Percentiles rank a stretch among this genome's conserved stretches.
These are phyloP conservation scores for Varanus salvator DNA, from an alignment of 2,113 vertebrate species.

Conservation along the genomic window DNA sequence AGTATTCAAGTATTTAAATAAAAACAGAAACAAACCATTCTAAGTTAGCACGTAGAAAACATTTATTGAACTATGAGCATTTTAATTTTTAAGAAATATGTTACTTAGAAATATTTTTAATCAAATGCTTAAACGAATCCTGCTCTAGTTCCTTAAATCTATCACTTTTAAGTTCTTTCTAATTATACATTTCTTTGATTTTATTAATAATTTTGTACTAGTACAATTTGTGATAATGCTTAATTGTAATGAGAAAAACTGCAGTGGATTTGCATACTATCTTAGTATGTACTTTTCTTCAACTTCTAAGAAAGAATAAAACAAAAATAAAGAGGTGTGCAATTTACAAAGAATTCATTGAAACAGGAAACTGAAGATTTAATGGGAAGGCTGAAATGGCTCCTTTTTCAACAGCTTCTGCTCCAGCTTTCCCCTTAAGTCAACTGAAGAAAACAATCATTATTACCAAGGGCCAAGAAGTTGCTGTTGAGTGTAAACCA, in stretches of 20 bases:
- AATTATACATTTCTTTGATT: not conserved
- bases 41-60: not conserved
- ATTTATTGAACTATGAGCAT: not conserved
- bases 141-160: not conserved
- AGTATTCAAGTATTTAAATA: no score
- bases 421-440: slow-evolving; percentile 85
- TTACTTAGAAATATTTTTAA: not conserved
- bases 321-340: not conserved
- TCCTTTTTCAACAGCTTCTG: slow-evolving; percentile 83
- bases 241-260: not conserved
- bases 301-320: slow-evolving; percentile 16
- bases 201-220: not conserved
- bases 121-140: not conserved
- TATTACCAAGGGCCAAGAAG: slow-evolving; percentile 88
- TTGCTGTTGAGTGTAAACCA: slow-evolving; percentile 89
- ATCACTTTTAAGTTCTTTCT: not conserved
- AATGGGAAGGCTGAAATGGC: slow-evolving; percentile 4
- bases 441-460: slow-evolving; percentile 85
- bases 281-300: slow-evolving; percentile 1
- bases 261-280: not conserved
- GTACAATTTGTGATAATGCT: not conserved
- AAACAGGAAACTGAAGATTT: not conserved
- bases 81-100: not conserved
- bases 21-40: slow-evolving; percentile 12
- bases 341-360: not conserved